phyloP scores from a whole-genome alignment of 2,797 vertebrate genomes.

The Kryptopterus vitreolus region DNA sequence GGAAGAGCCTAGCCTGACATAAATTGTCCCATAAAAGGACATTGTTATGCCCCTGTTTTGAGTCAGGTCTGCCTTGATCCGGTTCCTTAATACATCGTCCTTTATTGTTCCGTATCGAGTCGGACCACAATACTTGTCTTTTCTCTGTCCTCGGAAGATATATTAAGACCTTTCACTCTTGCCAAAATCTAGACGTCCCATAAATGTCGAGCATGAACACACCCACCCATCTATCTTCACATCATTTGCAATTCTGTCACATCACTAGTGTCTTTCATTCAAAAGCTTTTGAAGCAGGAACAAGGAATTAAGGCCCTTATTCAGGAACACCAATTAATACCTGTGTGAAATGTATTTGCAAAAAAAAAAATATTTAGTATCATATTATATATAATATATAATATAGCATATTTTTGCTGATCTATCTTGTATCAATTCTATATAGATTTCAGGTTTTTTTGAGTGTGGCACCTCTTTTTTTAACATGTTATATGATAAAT shows the following conservation, averaged over 20 bases:
- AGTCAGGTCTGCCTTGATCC: not conserved
- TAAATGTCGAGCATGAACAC: constrained; percentile 12
- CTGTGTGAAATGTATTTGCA: not conserved
- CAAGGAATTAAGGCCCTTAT: not conserved
- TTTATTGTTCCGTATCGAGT: constrained; percentile 14
- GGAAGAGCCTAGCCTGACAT: not conserved
- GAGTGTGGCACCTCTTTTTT: not conserved
- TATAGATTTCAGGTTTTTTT: too few species aligned
- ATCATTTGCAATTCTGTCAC: constrained; percentile 21
- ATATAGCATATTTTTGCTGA: too few species aligned
- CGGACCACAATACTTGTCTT: constrained; percentile 15
- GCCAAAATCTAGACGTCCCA: constrained; percentile 9
- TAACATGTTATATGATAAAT: constrained; percentile 1
- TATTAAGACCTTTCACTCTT: constrained; percentile 26
- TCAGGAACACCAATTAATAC: not conserved
- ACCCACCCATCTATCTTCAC: constrained; percentile 3
- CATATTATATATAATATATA: too few species aligned
- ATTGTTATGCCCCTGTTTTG: constrained; percentile 6
- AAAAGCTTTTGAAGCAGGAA: not conserved
- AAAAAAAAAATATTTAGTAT: not conserved
- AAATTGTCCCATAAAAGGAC: constrained; percentile 9
- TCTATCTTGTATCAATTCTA: not conserved
- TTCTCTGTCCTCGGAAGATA: constrained; percentile 10
- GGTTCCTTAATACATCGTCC: constrained; percentile 19
- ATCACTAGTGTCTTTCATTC: not conserved